Percentiles rank a stretch among this genome's conserved stretches.
Evolutionary conservation across 2,113 vertebrate species (phyloP).

Genomic region (Mesembrinibis cayennensis): DNA sequence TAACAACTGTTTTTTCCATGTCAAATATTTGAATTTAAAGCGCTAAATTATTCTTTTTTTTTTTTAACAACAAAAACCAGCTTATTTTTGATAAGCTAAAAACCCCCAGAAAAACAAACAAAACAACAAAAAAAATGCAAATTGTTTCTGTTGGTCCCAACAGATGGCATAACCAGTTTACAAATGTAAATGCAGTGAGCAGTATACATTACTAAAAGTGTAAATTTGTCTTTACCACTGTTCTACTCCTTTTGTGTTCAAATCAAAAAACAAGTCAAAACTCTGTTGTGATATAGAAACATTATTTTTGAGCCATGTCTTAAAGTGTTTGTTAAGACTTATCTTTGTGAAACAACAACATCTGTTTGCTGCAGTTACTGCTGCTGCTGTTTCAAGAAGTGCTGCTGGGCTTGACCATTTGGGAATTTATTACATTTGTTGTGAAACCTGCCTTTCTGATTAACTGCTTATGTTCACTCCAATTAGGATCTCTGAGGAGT

Average conservation of each 20-base stretch:
- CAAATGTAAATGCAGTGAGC: not conserved
- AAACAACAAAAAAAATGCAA: not conserved
- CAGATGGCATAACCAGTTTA: not conserved
- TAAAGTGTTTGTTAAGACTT: conserved; percentile 3
- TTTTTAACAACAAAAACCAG: not conserved
- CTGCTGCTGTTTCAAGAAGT: not conserved
- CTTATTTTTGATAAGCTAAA: not conserved
- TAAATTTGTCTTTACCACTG: not conserved
- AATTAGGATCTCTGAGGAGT: not conserved
- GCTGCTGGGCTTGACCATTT: not conserved
- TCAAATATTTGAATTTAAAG: not conserved
- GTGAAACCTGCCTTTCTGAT: conserved; percentile 4
- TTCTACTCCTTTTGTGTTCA: not conserved
- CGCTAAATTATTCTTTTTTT: not conserved
- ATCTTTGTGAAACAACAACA: conserved; percentile 14
- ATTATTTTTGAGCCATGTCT: not conserved
- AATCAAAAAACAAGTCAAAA: not conserved
- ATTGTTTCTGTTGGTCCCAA: not conserved
- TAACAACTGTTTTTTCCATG: not conserved
- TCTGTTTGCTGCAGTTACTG: conserved; percentile 25
- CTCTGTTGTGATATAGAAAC: not conserved
- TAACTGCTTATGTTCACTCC: not conserved
- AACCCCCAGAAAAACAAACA: accelerated
- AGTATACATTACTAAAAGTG: not conserved
- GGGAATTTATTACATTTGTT: conserved; percentile 7